Evolutionary conservation across 2,888 invertebrate species (phyloP), one percentile per base, ranked within the genome.

Genomic region (Leucophenga maculata): DNA sequence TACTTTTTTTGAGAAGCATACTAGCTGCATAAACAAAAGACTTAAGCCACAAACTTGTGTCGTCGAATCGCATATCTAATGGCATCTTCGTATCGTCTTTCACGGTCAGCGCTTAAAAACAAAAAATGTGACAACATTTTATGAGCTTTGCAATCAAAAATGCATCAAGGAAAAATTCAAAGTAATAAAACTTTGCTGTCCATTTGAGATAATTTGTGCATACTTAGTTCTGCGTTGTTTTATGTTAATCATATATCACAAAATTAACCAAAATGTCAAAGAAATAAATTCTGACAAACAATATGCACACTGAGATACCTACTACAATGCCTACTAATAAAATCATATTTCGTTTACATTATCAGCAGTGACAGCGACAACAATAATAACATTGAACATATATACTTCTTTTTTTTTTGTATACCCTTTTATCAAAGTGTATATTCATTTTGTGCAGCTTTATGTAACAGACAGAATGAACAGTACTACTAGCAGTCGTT

Each of bases 11-110:
- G 60, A 68, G 68, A 68, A 68, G 68, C 39, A 46, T 59, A 46
- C 57, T 68, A 20, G 72, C 69, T 59, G 71, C 79, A 78, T 78
- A 79, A 81, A 75, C 78, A 79, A 79, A 79, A 79, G 78, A 73
- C 69, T 79, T 73, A 76, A 72, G 74, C 73, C 73, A 66, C 73
- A 75, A 78, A 77, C 77, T 76, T 79, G 72, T 67, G 70, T 70
- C 26, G 26, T 26, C 4, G 26, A 26, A 26, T 4, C 2, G 26
- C 26, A 26, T 26, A 26, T 26, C 26, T 26, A 4, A 26, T 26
- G 26, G 26, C 26, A 65, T 54, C 71, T 39, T 39, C 39, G 11
- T 6, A 32, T 20, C 18, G 31, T 32, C 60, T 60, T 60, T 39
- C 26, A 65, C 18, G 13, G 20, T 59, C 48, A 59, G 26, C 48